Evolutionary conservation across 2,113 vertebrate genomes (phyloP).

Genomic region (Onychostruthus taczanowskii): DNA sequence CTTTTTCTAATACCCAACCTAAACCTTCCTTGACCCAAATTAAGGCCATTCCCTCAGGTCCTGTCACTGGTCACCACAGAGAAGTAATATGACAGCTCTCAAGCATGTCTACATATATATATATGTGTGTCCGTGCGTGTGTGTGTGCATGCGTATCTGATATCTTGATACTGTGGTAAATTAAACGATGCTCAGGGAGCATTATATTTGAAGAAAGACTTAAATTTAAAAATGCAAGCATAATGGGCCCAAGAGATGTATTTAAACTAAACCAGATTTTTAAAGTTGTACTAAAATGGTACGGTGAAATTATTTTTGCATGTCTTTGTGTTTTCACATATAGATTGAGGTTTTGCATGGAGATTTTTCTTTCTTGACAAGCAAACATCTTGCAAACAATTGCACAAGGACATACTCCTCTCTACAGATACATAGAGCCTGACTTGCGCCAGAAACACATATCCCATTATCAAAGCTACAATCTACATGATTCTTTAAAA

Average conservation of each 20-base stretch:
- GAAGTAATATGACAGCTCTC: background rate
- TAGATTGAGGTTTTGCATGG: background rate
- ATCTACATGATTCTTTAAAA: background rate
- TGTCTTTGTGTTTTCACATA: background rate
- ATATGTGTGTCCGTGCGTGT: rapidly evolving
- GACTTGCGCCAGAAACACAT: background rate
- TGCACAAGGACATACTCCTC: background rate
- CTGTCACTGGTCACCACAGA: background rate
- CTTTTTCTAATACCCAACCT: background rate
- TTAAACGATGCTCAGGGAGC: background rate
- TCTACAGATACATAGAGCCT: background rate
- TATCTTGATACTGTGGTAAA: background rate
- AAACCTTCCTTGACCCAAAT: background rate
- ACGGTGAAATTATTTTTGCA: rapidly evolving
- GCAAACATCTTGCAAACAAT: background rate
- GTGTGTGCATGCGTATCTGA: background rate
- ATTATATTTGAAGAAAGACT: background rate
- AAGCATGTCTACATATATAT: background rate
- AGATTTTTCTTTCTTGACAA: background rate
- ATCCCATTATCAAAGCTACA: background rate
- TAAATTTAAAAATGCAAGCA: background rate
- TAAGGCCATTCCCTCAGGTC: rapidly evolving
- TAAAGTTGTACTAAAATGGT: background rate
- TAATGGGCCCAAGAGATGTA: background rate
- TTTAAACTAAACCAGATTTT: background rate